phyloP scores from a whole-genome alignment of 2,113 vertebrate genomes.

The Axis porcinus region DNA sequence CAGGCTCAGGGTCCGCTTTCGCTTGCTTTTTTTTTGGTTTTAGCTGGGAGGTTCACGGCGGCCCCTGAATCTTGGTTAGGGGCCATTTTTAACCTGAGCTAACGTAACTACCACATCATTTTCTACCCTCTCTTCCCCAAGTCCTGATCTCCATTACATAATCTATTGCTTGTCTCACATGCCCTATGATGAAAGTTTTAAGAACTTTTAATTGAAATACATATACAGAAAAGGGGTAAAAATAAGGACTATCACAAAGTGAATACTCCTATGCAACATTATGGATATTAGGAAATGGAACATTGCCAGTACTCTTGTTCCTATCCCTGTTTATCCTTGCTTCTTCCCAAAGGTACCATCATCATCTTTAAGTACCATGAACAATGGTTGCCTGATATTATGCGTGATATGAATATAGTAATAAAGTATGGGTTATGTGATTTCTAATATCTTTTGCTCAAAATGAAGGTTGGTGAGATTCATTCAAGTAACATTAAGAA shows the following conservation, averaged over 20 bases:
- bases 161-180: neutral
- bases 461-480: constrained; percentile 7
- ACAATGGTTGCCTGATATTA: neutral
- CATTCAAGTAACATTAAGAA: neutral
- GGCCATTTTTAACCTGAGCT: neutral
- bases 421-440: neutral
- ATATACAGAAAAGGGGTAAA: neutral
- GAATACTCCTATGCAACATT: neutral
- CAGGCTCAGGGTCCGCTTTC: neutral
- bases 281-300: neutral
- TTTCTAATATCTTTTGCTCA: neutral
- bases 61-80: neutral
- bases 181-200: neutral
- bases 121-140: neutral
- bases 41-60: neutral
- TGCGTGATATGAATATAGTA: neutral
- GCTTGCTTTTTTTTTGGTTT: neutral
- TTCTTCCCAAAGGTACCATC: neutral
- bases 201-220: neutral
- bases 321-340: neutral
- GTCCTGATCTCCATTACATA: neutral
- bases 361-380: neutral
- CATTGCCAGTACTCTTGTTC: neutral
- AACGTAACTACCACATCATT: neutral
- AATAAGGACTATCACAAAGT: neutral